Evolutionary conservation across 2,113 vertebrate genomes (phyloP), one percentile per base, ranked within the genome.

Genomic region (Serilophus lunatus): DNA sequence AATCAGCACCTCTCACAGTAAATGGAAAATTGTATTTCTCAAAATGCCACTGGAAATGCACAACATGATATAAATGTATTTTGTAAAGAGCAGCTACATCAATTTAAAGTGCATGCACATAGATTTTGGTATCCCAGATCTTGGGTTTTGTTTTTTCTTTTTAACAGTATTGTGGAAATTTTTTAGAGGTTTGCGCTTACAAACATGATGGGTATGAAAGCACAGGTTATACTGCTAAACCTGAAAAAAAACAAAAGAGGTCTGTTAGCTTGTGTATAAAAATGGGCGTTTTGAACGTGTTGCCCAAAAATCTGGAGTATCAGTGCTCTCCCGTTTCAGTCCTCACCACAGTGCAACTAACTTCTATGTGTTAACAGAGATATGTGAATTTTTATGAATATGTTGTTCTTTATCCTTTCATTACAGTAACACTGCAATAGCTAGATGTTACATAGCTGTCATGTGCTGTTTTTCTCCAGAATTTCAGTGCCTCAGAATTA

Each of bases 1-100:
- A 96, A 93, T 23, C 85, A 90, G 93, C 79, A 86, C 79, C 88
- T 93, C 90, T 96, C 88, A 86, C 72, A 92, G 90, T 94, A 95
- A 96, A 90, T 90, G 94, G 64, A 95, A 96, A 90, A 94, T 81
- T 78, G 71, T 83, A 90, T 93, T 96, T 86, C 82, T 92, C 92
- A 90, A 91, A 96, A 97, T 96, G 87, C 90, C 88, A 81, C 94
- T 96, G 92, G 69, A 91, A 96, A 88, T 92, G 94, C 86, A 94
- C 75, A 94, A 94, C 90, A 90, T 88, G 71, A 74, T 95, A 74
- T 47, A 88, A 88, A 75, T 78, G 68, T 88, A 86, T 96, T 96
- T 91, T 84, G 68, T 81, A 60, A 88, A 95, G 90, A 95, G 82
- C 85, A 96, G 44, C 88, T 94, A 94, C 90, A 86, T 70, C 72